Conservation (phyloP, 1,140 invertebrate genomes). For the Pectinophora gossypiella region DNA sequence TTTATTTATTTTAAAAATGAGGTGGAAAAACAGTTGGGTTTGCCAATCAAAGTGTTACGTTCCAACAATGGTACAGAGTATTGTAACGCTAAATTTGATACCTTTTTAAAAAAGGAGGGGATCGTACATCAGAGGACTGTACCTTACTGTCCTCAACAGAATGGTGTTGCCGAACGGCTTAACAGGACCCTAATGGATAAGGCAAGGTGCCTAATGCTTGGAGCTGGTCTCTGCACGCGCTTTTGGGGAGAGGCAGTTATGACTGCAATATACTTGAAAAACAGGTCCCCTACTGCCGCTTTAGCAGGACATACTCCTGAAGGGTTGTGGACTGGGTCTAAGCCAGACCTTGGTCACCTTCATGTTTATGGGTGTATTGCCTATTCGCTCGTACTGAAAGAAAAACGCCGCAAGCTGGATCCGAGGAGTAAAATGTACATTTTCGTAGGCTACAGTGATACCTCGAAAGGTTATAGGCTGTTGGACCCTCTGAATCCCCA, state of each 20-base stretch:
- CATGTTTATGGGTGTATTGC: constrained; percentile 54
- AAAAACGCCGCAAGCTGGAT: constrained; percentile 27
- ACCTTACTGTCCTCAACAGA: neutral
- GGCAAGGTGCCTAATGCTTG: neutral
- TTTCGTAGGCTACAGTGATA: constrained; percentile 9
- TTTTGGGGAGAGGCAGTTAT: constrained; percentile 2
- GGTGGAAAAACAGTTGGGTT: constrained; percentile 34
- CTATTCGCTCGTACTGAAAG: constrained; percentile 37
- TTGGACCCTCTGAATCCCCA: neutral
- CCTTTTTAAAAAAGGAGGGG: neutral
- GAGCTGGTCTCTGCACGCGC: neutral
- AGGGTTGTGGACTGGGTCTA: constrained; percentile 28
- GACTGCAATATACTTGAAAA: neutral
- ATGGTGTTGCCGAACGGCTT: neutral
- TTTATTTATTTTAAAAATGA: constrained; percentile 35
- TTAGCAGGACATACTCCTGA: constrained; percentile 23
- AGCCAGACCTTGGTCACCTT: constrained; percentile 37
- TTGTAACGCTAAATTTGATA: constrained; percentile 4
- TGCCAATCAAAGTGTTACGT: constrained; percentile 22
- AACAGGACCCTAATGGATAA: neutral
- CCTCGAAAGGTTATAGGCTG: constrained; percentile 7
- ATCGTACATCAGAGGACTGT: neutral
- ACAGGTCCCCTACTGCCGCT: constrained; percentile 9
- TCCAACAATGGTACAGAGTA: constrained; percentile 13
- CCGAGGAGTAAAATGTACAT: constrained; percentile 2